Evolutionary conservation across 2,797 vertebrate species (phyloP).

Genomic region (Tenualosa ilisha): DNA sequence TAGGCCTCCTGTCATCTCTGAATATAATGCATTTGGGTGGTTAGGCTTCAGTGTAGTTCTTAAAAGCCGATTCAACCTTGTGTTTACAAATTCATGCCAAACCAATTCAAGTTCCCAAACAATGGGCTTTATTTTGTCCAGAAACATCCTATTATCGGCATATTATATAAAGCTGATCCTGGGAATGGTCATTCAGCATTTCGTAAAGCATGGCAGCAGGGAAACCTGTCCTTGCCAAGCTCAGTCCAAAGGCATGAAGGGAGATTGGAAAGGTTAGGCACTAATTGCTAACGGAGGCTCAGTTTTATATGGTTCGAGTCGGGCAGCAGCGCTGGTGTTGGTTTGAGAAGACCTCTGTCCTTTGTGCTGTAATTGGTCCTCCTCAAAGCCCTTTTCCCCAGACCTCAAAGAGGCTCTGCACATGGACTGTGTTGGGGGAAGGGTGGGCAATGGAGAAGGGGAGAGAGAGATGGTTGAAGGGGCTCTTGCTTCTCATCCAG

Average conservation of each 20-base stretch:
- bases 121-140: neutral
- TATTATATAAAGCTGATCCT: conserved; percentile 57
- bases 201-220: conserved; percentile 26
- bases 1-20: neutral
- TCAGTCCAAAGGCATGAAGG: conserved; percentile 15
- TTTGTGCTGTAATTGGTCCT: conserved; percentile 41
- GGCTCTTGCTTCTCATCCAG: neutral
- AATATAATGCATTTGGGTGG: neutral
- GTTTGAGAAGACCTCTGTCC: conserved; percentile 46
- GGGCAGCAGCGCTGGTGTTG: conserved; percentile 47
- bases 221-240: neutral
- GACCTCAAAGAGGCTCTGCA: conserved; percentile 34
- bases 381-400: conserved; percentile 9
- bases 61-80: neutral
- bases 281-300: conserved; percentile 41
- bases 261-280: neutral
- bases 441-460: neutral
- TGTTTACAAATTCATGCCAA: neutral
- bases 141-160: neutral
- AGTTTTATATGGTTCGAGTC: conserved; percentile 17
- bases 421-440: neutral
- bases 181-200: conserved; percentile 58
- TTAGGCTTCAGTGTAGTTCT: neutral
- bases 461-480: neutral
- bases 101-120: conserved; percentile 1